Evolutionary conservation across 2,113 vertebrate genomes (phyloP).

Genomic region (Tragelaphus imberbis): DNA sequence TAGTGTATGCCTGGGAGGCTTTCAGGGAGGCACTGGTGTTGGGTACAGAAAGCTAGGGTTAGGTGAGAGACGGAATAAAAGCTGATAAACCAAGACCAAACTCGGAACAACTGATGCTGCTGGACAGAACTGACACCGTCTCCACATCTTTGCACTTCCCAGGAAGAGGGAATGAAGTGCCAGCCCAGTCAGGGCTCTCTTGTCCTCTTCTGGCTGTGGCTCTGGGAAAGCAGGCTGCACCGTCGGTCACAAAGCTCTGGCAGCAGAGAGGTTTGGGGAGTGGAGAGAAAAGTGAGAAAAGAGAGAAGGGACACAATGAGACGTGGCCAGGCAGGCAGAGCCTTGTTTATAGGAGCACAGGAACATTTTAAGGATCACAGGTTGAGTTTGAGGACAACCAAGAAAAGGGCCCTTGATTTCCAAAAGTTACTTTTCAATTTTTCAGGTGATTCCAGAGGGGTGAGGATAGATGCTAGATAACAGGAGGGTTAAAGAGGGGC

Average conservation of each 20-base stretch:
- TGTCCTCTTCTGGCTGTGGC: neutral
- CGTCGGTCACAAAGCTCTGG: neutral
- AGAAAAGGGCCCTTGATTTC: neutral
- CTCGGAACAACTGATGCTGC: neutral
- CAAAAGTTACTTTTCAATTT: neutral
- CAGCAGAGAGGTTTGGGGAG: neutral
- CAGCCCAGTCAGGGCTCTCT: neutral
- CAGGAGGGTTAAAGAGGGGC: neutral
- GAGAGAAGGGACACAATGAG: neutral
- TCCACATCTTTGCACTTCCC: neutral
- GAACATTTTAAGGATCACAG: neutral
- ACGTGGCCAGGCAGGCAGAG: neutral
- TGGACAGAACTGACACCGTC: too few species aligned
- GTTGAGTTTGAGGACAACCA: neutral
- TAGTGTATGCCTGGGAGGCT: neutral
- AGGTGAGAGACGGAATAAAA: neutral
- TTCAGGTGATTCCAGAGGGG: neutral
- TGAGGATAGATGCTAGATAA: neutral
- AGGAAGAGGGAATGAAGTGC: neutral
- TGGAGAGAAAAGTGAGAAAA: constrained; percentile 16
- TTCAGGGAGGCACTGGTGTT: neutral
- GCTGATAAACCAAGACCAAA: neutral
- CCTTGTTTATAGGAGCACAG: neutral
- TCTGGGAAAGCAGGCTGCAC: neutral
- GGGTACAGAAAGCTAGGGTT: neutral